These are phyloP conservation scores for Carabus problematicus DNA, from an alignment of 2,888 invertebrate genomes.

Conservation along the genomic window DNA sequence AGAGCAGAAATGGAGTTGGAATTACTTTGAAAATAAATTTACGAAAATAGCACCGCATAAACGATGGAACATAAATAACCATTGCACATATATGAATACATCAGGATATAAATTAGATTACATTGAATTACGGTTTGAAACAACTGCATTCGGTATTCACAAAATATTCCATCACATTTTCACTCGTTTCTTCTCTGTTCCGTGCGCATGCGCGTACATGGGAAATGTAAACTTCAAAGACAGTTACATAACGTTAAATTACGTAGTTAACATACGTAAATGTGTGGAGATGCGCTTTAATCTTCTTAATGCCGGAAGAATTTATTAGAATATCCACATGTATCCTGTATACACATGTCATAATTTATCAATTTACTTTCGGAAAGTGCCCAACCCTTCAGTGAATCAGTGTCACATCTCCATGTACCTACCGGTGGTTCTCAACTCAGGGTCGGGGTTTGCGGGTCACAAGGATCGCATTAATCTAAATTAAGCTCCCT, in stretches of 20 bases:
- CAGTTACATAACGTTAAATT: neutral
- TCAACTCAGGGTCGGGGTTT: neutral
- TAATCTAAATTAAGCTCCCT: constrained; percentile 28
- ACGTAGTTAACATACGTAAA: neutral
- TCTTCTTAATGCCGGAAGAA: constrained; percentile 19
- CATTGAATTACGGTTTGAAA: no score
- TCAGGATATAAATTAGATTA: no score
- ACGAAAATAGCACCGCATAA: no score
- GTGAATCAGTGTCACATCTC: constrained; percentile 29
- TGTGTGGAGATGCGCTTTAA: neutral
- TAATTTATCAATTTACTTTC: constrained; percentile 34
- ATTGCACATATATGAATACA: no score
- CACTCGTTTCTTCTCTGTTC: no score
- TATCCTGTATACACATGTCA: constrained; percentile 25
- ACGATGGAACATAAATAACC: no score
- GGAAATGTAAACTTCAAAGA: no score
- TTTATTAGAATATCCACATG: constrained; percentile 17
- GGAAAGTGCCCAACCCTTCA: neutral
- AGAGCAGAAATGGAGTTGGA: no score
- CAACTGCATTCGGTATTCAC: no score
- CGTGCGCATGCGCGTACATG: no score
- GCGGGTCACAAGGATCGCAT: constrained; percentile 12
- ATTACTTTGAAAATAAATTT: no score
- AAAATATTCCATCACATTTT: no score
- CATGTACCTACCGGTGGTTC: neutral